Conservation (phyloP, 1,140 invertebrate genomes). For the Habropoda laboriosa region DNA sequence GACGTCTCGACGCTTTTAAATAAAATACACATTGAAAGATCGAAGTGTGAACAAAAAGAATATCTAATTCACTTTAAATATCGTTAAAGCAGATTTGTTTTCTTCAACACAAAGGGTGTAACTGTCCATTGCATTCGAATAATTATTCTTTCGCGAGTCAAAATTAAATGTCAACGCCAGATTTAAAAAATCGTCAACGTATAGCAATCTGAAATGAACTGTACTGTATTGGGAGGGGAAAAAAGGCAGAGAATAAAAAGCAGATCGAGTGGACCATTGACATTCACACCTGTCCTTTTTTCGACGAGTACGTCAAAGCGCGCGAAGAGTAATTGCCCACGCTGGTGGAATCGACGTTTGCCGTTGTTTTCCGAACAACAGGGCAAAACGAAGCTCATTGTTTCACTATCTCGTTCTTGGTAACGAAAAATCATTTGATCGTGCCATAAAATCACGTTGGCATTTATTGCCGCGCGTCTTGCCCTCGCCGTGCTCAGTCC, state of each 20-base stretch:
- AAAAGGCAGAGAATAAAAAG: neutral
- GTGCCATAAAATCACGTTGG: conserved; percentile 57
- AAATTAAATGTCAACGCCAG: too few species aligned
- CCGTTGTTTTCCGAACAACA: neutral
- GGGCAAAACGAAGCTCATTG: conserved; percentile 1
- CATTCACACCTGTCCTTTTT: conserved; percentile 24
- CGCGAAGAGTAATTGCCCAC: neutral
- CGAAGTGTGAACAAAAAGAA: too few species aligned
- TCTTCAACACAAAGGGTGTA: too few species aligned
- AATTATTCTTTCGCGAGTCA: too few species aligned
- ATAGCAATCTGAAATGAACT: too few species aligned
- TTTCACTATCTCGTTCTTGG: conserved; percentile 9
- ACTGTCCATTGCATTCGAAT: too few species aligned
- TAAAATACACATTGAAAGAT: too few species aligned
- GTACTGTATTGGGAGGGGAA: too few species aligned
- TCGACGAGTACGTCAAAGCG: neutral
- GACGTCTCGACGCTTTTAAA: too few species aligned
- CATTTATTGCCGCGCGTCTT: conserved; percentile 54
- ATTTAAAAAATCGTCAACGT: too few species aligned
- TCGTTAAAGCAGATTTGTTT: too few species aligned
- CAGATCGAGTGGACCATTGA: neutral
- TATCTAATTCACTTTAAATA: too few species aligned
- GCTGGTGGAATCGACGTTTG: neutral
- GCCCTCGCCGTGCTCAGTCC: conserved; percentile 36
- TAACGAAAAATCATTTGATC: conserved; percentile 53